These are phyloP conservation scores for Pedionomus torquatus DNA, from an alignment of 2,113 vertebrate genomes.

Conservation along the genomic window DNA sequence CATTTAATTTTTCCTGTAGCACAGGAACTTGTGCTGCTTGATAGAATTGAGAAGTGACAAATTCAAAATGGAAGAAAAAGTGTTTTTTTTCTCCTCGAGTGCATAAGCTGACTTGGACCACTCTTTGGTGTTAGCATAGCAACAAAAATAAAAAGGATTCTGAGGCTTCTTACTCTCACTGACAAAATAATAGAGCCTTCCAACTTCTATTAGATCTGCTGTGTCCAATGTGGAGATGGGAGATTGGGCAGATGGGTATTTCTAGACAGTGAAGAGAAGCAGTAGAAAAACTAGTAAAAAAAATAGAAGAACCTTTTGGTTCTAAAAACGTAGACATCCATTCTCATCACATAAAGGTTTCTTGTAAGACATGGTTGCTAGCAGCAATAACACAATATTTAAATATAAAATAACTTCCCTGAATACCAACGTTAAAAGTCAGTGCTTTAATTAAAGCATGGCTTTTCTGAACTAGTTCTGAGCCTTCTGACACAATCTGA, in stretches of 20 bases:
- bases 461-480: background rate
- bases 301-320: background rate
- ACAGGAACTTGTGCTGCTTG: background rate
- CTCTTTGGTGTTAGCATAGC: background rate
- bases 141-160: background rate
- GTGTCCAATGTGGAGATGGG: background rate
- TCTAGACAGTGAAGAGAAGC: background rate
- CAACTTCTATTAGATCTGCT: fast-evolving
- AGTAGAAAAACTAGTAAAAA: background rate
- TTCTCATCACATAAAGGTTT: background rate
- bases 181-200: background rate
- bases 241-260: background rate
- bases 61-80: background rate
- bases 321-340: background rate
- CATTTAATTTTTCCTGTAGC: background rate
- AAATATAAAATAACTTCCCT: background rate
- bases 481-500: background rate
- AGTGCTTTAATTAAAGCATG: background rate
- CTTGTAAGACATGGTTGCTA: background rate
- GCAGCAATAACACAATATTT: background rate
- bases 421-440: background rate
- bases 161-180: background rate
- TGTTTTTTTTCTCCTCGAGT: background rate
- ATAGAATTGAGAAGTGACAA: background rate
- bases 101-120: background rate